These are phyloP conservation scores for Mormoops blainvillei DNA, from an alignment of 2,113 vertebrate species.

Conservation along the genomic window DNA sequence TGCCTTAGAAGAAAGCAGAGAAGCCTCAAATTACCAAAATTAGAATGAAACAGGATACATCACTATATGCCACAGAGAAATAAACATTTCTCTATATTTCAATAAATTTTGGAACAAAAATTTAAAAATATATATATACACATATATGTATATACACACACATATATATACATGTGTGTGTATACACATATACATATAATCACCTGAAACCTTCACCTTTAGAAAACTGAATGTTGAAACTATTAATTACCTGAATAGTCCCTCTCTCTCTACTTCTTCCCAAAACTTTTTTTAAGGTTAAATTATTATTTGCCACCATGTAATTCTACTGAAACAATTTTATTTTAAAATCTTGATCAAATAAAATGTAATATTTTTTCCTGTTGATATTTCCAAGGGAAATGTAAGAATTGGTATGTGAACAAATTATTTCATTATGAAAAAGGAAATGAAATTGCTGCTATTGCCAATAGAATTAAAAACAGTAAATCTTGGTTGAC, in stretches of 20 bases:
- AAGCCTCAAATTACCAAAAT: neutral
- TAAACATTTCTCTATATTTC: neutral
- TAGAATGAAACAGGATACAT: neutral
- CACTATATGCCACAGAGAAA: neutral
- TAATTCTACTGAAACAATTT: neutral
- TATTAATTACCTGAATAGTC: neutral
- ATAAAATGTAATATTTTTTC: neutral
- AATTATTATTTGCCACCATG: neutral
- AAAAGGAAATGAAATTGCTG: slow-evolving; percentile 24
- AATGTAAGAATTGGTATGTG: neutral
- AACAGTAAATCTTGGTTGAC: slow-evolving; percentile 9
- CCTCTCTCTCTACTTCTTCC: neutral
- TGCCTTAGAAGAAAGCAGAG: neutral
- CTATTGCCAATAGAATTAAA: slow-evolving; percentile 34
- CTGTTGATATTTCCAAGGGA: neutral
- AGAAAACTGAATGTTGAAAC: neutral
- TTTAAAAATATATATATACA: no score
- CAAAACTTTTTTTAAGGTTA: neutral
- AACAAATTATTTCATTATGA: slow-evolving; percentile 39
- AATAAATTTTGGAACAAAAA: neutral
- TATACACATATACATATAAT: neutral
- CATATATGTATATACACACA: neutral
- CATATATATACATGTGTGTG: no score
- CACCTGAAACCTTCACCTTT: neutral
- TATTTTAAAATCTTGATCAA: slow-evolving; percentile 23